These are phyloP conservation scores for Pomacea maculata DNA, from an alignment of 1,140 invertebrate genomes.

Conservation along the genomic window DNA sequence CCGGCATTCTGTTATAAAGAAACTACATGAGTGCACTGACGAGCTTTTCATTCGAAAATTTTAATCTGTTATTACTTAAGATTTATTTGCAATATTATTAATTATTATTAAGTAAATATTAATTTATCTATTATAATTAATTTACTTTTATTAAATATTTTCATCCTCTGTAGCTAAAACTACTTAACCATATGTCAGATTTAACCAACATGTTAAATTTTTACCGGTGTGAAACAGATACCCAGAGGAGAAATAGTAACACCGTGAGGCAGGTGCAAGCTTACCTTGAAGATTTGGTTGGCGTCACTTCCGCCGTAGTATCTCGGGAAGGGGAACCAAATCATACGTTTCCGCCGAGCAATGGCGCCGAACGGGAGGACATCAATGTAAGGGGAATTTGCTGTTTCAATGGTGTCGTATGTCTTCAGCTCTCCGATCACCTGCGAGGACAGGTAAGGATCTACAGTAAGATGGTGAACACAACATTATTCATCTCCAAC, in stretches of 20 bases:
- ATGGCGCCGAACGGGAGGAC: constrained; percentile 22
- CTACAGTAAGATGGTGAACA: neutral
- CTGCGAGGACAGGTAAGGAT: constrained; percentile 50
- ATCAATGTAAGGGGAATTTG: neutral
- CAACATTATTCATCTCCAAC: neutral
- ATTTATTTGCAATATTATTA: neutral
- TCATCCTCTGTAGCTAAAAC: too few species aligned
- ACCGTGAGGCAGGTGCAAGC: neutral
- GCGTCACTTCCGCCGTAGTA: constrained; percentile 57
- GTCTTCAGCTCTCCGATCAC: constrained; percentile 74
- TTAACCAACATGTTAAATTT: too few species aligned
- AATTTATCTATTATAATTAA: neutral
- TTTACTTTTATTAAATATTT: neutral
- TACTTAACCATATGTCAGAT: too few species aligned
- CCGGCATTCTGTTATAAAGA: constrained; percentile 51
- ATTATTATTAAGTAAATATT: constrained; percentile 3
- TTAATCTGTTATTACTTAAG: neutral
- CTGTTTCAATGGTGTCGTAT: constrained; percentile 68
- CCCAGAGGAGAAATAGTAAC: too few species aligned
- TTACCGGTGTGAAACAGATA: too few species aligned
- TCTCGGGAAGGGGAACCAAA: constrained; percentile 48
- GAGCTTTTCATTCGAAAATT: too few species aligned
- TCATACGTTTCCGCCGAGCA: constrained; percentile 40
- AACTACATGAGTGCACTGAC: neutral
- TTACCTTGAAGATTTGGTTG: constrained; percentile 47